phyloP scores from a whole-genome alignment of 2,888 invertebrate species.

The Megalurothrips usitatus region DNA sequence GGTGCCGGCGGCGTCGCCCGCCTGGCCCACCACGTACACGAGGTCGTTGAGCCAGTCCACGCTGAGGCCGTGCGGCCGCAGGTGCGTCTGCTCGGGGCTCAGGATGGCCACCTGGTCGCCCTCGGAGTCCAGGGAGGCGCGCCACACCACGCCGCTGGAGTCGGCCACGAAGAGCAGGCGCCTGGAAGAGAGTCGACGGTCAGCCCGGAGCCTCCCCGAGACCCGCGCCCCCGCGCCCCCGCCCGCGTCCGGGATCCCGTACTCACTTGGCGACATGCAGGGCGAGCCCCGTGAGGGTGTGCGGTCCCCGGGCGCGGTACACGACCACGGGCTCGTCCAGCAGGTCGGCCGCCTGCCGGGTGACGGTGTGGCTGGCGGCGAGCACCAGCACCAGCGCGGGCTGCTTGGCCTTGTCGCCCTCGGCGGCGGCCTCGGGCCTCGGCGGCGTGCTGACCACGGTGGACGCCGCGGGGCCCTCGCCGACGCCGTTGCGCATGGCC shows the following conservation, averaged over 20 bases:
- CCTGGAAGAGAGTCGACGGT: conserved; percentile 38
- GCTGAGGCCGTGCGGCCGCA: conserved; percentile 65
- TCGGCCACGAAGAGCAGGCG: conserved; percentile 74
- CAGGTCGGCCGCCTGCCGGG: conserved; percentile 64
- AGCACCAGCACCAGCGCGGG: conserved; percentile 67
- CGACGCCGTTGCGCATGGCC: conserved; percentile 72
- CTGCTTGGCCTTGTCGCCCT: conserved; percentile 49
- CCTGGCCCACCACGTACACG: conserved; percentile 75
- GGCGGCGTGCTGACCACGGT: conserved; percentile 61
- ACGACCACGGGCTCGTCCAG: conserved; percentile 62
- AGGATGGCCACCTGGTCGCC: conserved; percentile 49
- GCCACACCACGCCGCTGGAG: conserved; percentile 60
- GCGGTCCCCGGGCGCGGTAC: conserved; percentile 43
- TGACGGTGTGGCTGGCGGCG: conserved; percentile 62
- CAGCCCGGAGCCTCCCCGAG: background rate
- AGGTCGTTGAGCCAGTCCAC: conserved; percentile 87
- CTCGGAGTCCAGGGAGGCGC: conserved; percentile 45
- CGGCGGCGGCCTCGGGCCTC: background rate
- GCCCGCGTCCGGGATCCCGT: background rate
- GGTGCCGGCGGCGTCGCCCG: conserved; percentile 46
- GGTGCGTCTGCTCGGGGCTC: conserved; percentile 55
- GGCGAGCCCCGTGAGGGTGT: conserved; percentile 2
- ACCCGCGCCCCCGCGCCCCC: background rate
- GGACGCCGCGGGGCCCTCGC: conserved; percentile 68
- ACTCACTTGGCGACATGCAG: conserved; percentile 29